A percentile compares a stretch with the other conserved stretches of the same genome.
These are phyloP conservation scores for Samia ricini DNA, from an alignment of 1,140 invertebrate genomes.

Conservation along the genomic window DNA sequence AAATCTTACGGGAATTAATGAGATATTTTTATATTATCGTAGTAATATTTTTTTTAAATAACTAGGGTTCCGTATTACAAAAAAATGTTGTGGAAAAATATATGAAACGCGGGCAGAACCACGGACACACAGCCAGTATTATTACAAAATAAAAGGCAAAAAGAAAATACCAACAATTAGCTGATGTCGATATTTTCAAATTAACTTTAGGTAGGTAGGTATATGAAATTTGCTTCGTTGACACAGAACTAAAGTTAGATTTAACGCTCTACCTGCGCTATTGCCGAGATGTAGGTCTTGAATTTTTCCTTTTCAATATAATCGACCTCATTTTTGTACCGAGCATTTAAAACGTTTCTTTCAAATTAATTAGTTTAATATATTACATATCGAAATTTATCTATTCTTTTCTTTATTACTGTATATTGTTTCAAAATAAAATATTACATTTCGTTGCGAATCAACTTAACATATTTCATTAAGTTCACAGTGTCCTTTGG, in stretches of 20 bases:
- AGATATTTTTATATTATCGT: too few species aligned
- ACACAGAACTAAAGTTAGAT: not conserved
- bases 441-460: too few species aligned
- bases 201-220: not conserved
- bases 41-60: too few species aligned
- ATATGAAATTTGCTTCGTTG: not conserved
- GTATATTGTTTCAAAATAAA: not conserved
- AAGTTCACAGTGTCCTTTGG: too few species aligned
- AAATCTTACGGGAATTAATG: too few species aligned
- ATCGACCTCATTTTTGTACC: not conserved
- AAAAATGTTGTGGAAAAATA: too few species aligned
- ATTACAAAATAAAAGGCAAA: too few species aligned
- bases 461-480: too few species aligned
- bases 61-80: too few species aligned
- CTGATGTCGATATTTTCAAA: not conserved
- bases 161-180: not conserved
- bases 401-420: not conserved
- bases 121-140: too few species aligned
- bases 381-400: not conserved
- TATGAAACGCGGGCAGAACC: too few species aligned
- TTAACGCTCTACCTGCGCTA: constrained; percentile 11
- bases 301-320: not conserved
- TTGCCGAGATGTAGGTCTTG: constrained; percentile 11
- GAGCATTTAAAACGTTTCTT: not conserved
- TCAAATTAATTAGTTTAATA: not conserved